Evolutionary conservation across 2,797 vertebrate genomes (phyloP).

Genomic region (Lycodopsis pacificus): DNA sequence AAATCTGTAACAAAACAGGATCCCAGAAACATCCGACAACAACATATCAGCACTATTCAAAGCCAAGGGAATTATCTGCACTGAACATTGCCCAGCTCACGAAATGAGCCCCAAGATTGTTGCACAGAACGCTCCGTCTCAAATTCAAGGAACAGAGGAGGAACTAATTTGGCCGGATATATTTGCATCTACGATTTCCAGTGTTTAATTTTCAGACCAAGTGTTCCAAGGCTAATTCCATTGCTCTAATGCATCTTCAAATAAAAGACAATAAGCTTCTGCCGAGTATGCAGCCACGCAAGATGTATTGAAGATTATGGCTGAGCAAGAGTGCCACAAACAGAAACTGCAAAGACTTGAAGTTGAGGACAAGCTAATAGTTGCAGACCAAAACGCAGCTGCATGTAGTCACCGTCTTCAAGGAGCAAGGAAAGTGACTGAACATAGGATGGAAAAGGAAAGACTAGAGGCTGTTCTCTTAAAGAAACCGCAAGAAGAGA

Average conservation of each 20-base stretch:
- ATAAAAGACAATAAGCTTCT: background rate
- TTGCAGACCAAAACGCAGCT: constrained; percentile 20
- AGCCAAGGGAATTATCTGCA: too few species aligned
- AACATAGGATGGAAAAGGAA: background rate
- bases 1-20: too few species aligned
- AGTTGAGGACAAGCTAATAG: constrained; percentile 1
- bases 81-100: background rate
- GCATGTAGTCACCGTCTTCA: background rate
- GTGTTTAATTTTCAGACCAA: background rate
- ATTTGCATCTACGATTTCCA: background rate
- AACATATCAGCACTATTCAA: too few species aligned
- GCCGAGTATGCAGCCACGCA: background rate
- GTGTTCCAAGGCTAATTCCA: background rate
- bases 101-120: too few species aligned
- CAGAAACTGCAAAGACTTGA: background rate
- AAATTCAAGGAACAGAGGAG: too few species aligned
- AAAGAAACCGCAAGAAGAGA: too few species aligned
- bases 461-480: background rate
- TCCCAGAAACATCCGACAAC: too few species aligned
- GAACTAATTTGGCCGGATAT: too few species aligned
- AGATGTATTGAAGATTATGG: too few species aligned
- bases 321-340: background rate
- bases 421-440: constrained; percentile 2
- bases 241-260: background rate
- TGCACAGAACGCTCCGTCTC: too few species aligned